Base-by-base conservation (phyloP, 2,888 invertebrate species). In the Drosophila monieri region DNA sequence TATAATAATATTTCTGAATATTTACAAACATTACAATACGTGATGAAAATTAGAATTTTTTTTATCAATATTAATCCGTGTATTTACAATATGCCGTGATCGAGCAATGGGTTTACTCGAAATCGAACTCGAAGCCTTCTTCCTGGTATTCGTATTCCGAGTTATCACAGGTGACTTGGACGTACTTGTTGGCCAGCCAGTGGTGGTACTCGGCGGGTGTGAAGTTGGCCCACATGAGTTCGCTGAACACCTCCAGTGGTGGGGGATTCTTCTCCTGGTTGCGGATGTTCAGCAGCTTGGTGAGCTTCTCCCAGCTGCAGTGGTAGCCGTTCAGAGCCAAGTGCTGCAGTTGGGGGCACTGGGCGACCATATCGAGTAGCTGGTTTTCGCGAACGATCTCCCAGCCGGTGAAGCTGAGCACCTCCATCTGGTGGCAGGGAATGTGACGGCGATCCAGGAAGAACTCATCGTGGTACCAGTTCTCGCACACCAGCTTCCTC, bases 321-420 rank as follows among this genome's bases (percentile, higher is more conserved):
- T 86, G 78, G 21, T 84, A 84, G 0, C 44, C 46, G 5, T 80
- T 84, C 1, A 84, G 60, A 0, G 55, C 78, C 8, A 84, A 52
- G 10, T 80, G 71, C 3, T 53, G 54, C 4, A 84, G 56, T 23
- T 74, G 58, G 0, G 83, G 41, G 37, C 88, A 84, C 6, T 73
- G 71, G 61, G 69, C 47, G 1, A 84, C 70, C 14, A 88, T 37
- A 10, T 88, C 73, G n/a, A 86, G 60, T 3, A 84, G 53, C 32
- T 76, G 73, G 8, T 41, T 18, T 5, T 84, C 81, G 0, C 78
- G 68, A 12, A 88, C 74, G 1, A 65, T 51, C 30, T 88, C 87
- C 84, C 84, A 84, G 58, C 87, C 86, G 14, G 73, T 84, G 62
- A 88, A 84, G 68, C 88, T 78, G 30, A 84, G 49, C 25, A 78